Evolutionary conservation across 2,888 invertebrate species (phyloP).

Genomic region (Mactromeris polynyma): DNA sequence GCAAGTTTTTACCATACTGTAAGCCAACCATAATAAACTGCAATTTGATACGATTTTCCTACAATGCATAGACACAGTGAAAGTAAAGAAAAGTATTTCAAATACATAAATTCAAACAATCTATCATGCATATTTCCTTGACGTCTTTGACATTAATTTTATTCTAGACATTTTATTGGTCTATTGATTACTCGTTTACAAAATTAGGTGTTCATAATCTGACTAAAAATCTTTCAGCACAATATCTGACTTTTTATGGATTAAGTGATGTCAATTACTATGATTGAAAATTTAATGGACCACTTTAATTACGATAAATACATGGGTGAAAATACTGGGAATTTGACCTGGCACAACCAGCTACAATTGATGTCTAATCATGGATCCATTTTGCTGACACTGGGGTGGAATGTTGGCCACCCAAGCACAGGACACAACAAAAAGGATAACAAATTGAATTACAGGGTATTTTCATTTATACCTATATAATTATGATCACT

Average conservation of each 20-base stretch:
- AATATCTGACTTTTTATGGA: neutral
- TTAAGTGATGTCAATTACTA: neutral
- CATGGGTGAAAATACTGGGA: neutral
- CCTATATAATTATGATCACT: too few species aligned
- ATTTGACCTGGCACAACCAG: neutral
- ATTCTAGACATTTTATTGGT: neutral
- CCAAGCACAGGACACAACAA: neutral
- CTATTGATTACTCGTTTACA: neutral
- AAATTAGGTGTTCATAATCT: neutral
- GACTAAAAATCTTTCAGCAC: neutral
- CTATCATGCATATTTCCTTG: neutral
- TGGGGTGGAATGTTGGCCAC: neutral
- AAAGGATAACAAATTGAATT: neutral
- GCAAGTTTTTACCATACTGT: neutral
- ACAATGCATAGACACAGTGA: neutral
- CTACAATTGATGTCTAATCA: neutral
- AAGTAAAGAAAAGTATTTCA: neutral
- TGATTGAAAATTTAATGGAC: constrained; percentile 6
- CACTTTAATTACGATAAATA: neutral
- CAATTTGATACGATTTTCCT: neutral
- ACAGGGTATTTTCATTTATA: neutral
- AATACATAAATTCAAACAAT: neutral
- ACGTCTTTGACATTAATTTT: constrained; percentile 10
- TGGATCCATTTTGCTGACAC: neutral
- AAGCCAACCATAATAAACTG: neutral